Base-by-base conservation (phyloP, 1,140 invertebrate species). In the Gonioctena quinquepunctata region DNA sequence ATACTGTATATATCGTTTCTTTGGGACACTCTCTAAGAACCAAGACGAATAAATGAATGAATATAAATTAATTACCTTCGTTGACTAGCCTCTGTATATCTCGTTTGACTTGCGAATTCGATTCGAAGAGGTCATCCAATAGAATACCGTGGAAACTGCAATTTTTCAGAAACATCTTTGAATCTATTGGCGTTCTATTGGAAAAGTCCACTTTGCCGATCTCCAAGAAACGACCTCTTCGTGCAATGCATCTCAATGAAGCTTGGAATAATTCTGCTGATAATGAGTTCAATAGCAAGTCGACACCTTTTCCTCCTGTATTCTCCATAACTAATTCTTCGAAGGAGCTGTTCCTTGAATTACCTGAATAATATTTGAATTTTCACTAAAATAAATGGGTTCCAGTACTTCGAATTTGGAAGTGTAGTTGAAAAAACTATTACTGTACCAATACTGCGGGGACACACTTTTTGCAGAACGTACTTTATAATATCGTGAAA, bases 81-180 rank as follows among this genome's bases (percentile, higher is more conserved):
- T 84, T 85, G 0, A 98, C 87, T 19, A 97, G 86, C 16, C 84
- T 81, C 0, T 92, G 90, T 8, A 97, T 89, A 72, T 86, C 87
- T 42, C 83, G 82, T 84, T 94, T 95, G 54, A 93, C 93, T 83
- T 76, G 65, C 84, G 84, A 64, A 89, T 88, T 63, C 87, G 48
- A 86, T 33, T 91, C 90, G 83, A 96, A 95, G 16, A 98, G 85
- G 13, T 93, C 91, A 85, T 99, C 97, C 71, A 99, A 83, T 5
- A 98, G 85, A 78, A 99, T 96, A 67, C 97, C 96, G 85, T 99
- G 96, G 89, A 99, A 97, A n/a, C 93, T 91, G 2, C 94, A 94
- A 81, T 99, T 99, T 79, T 96, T 97, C 72, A 98, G 83, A 85
- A 99, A 98, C 3, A 98, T 81, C 0, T 94, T 88, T 95, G 99